Base-by-base conservation (phyloP, 1,140 invertebrate genomes). In the Parapsyche elsis region DNA sequence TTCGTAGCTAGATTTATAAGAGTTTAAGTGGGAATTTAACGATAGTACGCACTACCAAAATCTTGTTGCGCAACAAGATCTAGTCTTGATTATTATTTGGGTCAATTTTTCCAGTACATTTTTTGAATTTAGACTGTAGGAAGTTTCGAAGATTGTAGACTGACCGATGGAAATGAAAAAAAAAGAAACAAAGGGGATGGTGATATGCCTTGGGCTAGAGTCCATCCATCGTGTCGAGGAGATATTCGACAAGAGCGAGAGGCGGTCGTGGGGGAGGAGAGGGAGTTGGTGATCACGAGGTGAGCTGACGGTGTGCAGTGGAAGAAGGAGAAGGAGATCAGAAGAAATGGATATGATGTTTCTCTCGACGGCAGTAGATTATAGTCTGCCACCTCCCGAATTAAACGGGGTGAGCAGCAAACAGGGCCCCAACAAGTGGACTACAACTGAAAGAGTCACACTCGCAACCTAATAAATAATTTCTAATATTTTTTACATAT, bases 341-440 rank as follows among this genome's bases (percentile, higher is more conserved):
- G 24, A 77, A 77, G 75, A 64, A 77, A 77, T 77, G 75, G 75
- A 77, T 77, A 77, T 77, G 75, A 77, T 77, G 75, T 77, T 77
- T 64, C 75, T 64, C 53, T 64, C 74, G 79, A 59, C 16, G 81
- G 79, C 59, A 74, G 76, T 80, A 83, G 81, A 83, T 83, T 83
- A 83, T 78, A 83, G 79, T 81, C 82, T 80, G 61, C 82, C 82
- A 78, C 82, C 82, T 83, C 78, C 82, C 82, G 82, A 83, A 83
- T 83, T 83, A 81, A 83, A 83, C 59, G 75, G 44, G 49, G 45
- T 21, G 73, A 57, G 38, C 45, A 49, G 9, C 5, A n/a, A n/a
- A 19, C 9, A 19, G n/a, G 9, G 9, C 57, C 7, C 9, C 9
- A 38, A 38, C 30, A 1, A 4, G 57, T 61, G 57, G 57, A 21